A percentile compares a stretch with the other conserved stretches of the same genome.
These are phyloP conservation scores for Stichopus horrens DNA, from an alignment of 53 echinoderm and acorn worm genomes.

Conservation along the genomic window DNA sequence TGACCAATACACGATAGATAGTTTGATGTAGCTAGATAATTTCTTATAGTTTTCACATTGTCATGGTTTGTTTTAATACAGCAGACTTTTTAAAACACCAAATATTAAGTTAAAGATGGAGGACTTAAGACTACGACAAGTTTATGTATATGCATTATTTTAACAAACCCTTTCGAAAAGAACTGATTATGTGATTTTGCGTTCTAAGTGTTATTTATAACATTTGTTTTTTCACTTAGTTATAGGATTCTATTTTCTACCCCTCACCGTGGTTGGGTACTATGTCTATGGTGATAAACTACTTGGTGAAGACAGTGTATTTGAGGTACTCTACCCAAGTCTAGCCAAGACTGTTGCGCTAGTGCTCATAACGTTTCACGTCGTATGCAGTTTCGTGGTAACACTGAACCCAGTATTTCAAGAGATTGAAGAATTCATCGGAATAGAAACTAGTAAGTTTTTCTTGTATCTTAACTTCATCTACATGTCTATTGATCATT, in stretches of 20 bases:
- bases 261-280: background rate
- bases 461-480: background rate
- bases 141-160: too few species aligned
- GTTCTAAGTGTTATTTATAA: too few species aligned
- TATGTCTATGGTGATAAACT: background rate
- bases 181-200: too few species aligned
- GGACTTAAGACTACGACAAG: too few species aligned
- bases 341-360: background rate
- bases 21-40: too few species aligned
- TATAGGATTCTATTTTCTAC: constrained; percentile 8
- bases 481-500: background rate
- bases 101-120: too few species aligned
- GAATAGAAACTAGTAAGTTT: constrained; percentile 15
- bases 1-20: too few species aligned
- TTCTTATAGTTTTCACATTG: too few species aligned
- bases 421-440: constrained; percentile 13
- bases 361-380: constrained; percentile 6
- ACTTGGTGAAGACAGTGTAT: background rate
- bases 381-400: background rate
- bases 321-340: background rate
- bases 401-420: constrained; percentile 5
- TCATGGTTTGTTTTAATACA: too few species aligned
- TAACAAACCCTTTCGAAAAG: too few species aligned
- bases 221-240: background rate
- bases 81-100: too few species aligned